Percentiles rank a stretch among this genome's conserved stretches.
These are phyloP conservation scores for Nipponacmea schrenckii DNA, from an alignment of 2,888 invertebrate species.

Conservation along the genomic window DNA sequence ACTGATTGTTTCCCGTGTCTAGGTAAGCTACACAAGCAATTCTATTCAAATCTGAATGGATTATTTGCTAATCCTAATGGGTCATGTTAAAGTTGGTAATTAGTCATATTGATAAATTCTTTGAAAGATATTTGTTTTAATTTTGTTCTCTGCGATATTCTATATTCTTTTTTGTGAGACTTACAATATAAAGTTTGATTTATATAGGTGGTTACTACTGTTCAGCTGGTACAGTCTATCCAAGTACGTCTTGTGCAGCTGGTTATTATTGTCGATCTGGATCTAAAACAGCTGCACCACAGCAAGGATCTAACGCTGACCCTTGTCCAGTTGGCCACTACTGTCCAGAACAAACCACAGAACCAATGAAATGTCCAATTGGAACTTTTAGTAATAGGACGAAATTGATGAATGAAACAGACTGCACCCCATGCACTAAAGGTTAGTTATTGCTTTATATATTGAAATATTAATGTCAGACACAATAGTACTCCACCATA, in stretches of 20 bases:
- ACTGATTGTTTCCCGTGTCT: slow-evolving; percentile 55
- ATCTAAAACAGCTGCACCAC: slow-evolving; percentile 54
- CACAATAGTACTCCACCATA: too few relatives aligned
- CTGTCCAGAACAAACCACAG: slow-evolving; percentile 58
- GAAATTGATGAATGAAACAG: slow-evolving; percentile 52
- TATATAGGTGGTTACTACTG: slow-evolving; percentile 57
- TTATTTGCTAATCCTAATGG: too few relatives aligned
- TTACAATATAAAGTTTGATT: too few relatives aligned
- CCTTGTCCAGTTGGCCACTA: slow-evolving; percentile 63
- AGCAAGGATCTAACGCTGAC: slow-evolving; percentile 52
- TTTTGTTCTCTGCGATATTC: too few relatives aligned
- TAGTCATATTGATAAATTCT: too few relatives aligned
- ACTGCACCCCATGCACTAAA: slow-evolving; percentile 54
- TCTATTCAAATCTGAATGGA: too few relatives aligned
- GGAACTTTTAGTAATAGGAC: slow-evolving; percentile 61
- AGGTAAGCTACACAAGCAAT: slow-evolving; percentile 36
- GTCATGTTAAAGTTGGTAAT: too few relatives aligned
- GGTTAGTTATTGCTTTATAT: slow-evolving; percentile 33
- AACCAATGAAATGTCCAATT: slow-evolving; percentile 53
- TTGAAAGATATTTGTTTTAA: too few relatives aligned
- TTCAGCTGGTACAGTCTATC: slow-evolving; percentile 54
- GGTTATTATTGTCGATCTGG: slow-evolving; percentile 58
- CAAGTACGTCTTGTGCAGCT: slow-evolving; percentile 50
- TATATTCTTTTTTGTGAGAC: too few relatives aligned
- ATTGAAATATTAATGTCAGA: background rate